phyloP scores from a whole-genome alignment of 2,888 invertebrate genomes.

The Vandiemenella viatica region DNA sequence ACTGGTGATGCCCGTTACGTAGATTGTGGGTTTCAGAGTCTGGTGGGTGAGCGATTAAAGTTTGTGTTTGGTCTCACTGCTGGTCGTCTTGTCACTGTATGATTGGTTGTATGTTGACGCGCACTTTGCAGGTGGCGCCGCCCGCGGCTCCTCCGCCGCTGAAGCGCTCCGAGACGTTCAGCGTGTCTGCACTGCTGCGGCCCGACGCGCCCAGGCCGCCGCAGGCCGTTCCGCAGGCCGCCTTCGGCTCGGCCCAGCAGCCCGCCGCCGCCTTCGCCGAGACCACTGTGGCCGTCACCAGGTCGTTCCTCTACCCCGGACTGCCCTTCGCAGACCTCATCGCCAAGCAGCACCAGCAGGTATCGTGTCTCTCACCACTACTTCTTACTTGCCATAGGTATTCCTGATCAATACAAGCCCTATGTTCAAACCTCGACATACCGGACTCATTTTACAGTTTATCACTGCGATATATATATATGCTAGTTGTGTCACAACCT shows the following conservation, averaged over 20 bases:
- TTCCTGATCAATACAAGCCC: too few species aligned
- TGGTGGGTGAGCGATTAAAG: too few species aligned
- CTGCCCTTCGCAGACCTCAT: conserved; percentile 44
- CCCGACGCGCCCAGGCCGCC: conserved; percentile 56
- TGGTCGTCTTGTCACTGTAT: too few species aligned
- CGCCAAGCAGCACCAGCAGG: conserved; percentile 23
- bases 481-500: too few species aligned
- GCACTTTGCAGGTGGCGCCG: too few species aligned
- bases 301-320: conserved; percentile 46
- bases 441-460: too few species aligned
- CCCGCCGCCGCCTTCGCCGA: conserved; percentile 41
- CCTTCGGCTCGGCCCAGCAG: conserved; percentile 60
- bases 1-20: background rate
- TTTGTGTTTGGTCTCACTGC: too few species aligned
- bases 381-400: too few species aligned
- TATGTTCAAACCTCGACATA: too few species aligned
- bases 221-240: background rate
- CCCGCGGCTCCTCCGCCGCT: conserved; percentile 23
- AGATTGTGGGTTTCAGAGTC: conserved; percentile 1
- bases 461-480: too few species aligned
- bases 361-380: conserved; percentile 23
- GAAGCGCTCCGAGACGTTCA: conserved; percentile 69
- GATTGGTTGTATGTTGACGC: too few species aligned
- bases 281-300: conserved; percentile 35
- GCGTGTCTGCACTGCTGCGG: conserved; percentile 64